These are phyloP conservation scores for Selenia dentaria DNA, from an alignment of 2,888 invertebrate species.

Conservation along the genomic window DNA sequence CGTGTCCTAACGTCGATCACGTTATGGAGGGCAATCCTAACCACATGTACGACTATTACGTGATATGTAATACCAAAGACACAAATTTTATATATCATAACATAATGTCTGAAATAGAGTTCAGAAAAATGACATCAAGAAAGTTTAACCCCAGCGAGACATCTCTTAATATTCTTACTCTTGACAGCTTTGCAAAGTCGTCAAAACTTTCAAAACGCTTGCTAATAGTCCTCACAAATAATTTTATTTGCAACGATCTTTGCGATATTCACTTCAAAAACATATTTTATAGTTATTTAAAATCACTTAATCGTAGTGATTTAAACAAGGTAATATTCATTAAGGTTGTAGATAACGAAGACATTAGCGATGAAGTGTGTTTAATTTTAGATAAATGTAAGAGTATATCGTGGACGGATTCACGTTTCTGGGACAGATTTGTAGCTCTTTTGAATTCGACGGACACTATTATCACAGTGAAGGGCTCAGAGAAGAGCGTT, in stretches of 20 bases:
- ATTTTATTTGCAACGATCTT: conserved; percentile 76
- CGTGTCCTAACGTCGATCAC: conserved; percentile 82
- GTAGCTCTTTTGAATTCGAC: conserved; percentile 90
- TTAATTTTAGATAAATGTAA: conserved; percentile 83
- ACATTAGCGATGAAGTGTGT: conserved; percentile 76
- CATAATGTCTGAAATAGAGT: conserved; percentile 89
- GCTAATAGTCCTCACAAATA: conserved; percentile 85
- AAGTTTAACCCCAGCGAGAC: conserved; percentile 88
- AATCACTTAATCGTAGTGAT: conserved; percentile 74
- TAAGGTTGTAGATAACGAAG: conserved; percentile 75
- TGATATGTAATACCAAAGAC: conserved; percentile 94
- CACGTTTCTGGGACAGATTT: conserved; percentile 94
- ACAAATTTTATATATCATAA: conserved; percentile 87
- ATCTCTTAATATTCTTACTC: conserved; percentile 85
- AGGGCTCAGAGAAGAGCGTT: conserved; percentile 72
- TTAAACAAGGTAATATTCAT: conserved; percentile 77
- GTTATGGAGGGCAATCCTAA: conserved; percentile 88
- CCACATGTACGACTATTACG: conserved; percentile 93
- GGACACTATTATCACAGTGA: conserved; percentile 79
- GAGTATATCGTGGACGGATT: conserved; percentile 90
- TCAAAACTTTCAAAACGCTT: conserved; percentile 79
- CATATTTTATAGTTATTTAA: conserved; percentile 78
- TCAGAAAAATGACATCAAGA: conserved; percentile 88
- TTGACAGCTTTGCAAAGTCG: conserved; percentile 77
- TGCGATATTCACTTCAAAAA: conserved; percentile 79